A percentile compares a stretch with the other conserved stretches of the same genome.
Conservation (phyloP, 2,797 vertebrate species). For the Chloroceryle amazona region DNA sequence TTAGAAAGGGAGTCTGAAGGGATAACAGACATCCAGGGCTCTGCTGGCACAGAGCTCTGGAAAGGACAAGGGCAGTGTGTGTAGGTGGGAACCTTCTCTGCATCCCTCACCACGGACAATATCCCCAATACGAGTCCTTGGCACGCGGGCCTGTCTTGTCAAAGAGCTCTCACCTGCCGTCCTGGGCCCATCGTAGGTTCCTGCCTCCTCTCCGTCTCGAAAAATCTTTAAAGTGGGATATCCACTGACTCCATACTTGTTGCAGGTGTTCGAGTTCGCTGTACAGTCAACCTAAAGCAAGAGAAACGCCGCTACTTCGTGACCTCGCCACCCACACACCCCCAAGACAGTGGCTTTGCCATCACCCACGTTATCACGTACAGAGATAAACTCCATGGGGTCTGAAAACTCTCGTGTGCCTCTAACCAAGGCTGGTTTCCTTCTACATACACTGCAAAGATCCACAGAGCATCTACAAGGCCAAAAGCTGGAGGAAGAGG, state of each 20-base stretch:
- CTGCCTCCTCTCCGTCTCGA: conserved; percentile 93
- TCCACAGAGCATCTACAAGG: background rate
- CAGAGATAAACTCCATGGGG: background rate
- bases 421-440: background rate
- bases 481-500: background rate
- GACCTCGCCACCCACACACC: fast-evolving
- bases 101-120: background rate
- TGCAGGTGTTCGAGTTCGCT: conserved; percentile 89
- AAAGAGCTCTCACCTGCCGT: conserved; percentile 86
- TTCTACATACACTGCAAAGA: background rate
- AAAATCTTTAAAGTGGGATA: conserved; percentile 98
- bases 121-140: background rate
- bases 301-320: background rate
- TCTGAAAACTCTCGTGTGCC: background rate
- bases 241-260: conserved; percentile 96
- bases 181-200: conserved; percentile 94
- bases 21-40: background rate
- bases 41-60: background rate
- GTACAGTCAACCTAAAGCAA: conserved; percentile 94
- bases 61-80: background rate
- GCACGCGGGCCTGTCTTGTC: fast-evolving
- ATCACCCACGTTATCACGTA: fast-evolving
- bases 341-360: fast-evolving
- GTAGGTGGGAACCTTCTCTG: background rate
- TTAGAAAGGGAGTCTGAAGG: background rate